These are phyloP conservation scores for Benthosema pterotum DNA, from an alignment of 2,797 vertebrate species.

Conservation along the genomic window DNA sequence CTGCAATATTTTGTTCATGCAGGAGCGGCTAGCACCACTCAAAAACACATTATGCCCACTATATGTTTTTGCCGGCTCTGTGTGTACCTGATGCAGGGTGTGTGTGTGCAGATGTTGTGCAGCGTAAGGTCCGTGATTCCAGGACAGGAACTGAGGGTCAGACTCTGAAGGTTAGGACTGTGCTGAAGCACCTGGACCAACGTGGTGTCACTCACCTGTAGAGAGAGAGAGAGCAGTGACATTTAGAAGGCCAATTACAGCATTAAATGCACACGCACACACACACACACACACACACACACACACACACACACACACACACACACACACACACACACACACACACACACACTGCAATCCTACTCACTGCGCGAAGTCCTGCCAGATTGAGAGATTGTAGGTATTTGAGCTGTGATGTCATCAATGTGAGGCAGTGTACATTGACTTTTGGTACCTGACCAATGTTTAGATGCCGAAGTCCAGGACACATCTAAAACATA, in stretches of 20 bases:
- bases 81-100: conserved; percentile 56
- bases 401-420: conserved; percentile 64
- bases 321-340: conserved; percentile 6
- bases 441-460: conserved; percentile 68
- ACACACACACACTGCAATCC: not conserved
- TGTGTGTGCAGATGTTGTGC: conserved; percentile 63
- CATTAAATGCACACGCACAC: too few relatives aligned
- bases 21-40: too few relatives aligned
- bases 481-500: conserved; percentile 44
- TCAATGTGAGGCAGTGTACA: conserved; percentile 49
- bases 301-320: conserved; percentile 7
- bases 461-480: conserved; percentile 60
- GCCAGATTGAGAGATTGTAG: conserved; percentile 68
- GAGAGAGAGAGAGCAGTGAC: not conserved
- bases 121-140: conserved; percentile 68
- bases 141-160: conserved; percentile 70
- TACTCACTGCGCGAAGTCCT: conserved; percentile 59
- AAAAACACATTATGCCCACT: too few relatives aligned
- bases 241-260: too few relatives aligned
- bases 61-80: conserved; percentile 7
- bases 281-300: not conserved
- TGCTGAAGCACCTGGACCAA: conserved; percentile 60
- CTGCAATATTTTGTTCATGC: too few relatives aligned
- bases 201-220: conserved; percentile 60
- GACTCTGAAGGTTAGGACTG: conserved; percentile 55